Base-by-base conservation (phyloP, 2,888 invertebrate species). In the Neoaliturus tenellus region DNA sequence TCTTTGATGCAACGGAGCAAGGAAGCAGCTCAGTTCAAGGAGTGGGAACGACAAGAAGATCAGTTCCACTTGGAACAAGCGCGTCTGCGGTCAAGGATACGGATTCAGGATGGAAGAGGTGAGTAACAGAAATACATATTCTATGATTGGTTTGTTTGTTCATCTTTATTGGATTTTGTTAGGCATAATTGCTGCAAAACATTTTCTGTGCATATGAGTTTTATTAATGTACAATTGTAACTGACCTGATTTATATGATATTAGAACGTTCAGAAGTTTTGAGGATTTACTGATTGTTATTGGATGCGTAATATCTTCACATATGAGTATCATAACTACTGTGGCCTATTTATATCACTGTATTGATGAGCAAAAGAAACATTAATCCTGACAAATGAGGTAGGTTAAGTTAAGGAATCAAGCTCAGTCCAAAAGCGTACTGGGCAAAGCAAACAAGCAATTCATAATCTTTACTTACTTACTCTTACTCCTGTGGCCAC, bases 1-100 rank as follows among this genome's bases (percentile, higher is more conserved):
- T 94, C 95, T 89, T 92, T 96, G 90, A 92, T 97, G 88, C 98
- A 99, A 89, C 93, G 98, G 88, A 94, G 97, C 89, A 96, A 97
- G 91, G 95, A 98, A 91, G 95, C 98, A 81, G 96, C 97, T 83
- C 97, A 97, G 90, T 95, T 96, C 90, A 94, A 96, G 90, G 97
- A 97, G 89, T 99, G 99, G 98, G 96, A 97, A 89, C 94, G 96
- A 51, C 98, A 99, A 89, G 99, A 99, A 91, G 98, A 99, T 91
- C 95, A 97, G 90, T 99, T 99, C 92, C 99, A 99, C 90, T 92
- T 99, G 89, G 96, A 99, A 89, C 99, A 99, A 92, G 99, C 99
- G 0, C 93, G 98, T 48, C 92, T 98, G 83, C 93, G 99, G 88
- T 98, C 98, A 80, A 95, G 96, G 89, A 99, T 99, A 87, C 94